Base-by-base conservation (phyloP, 2,113 vertebrate genomes). In the Mesitornis unicolor region DNA sequence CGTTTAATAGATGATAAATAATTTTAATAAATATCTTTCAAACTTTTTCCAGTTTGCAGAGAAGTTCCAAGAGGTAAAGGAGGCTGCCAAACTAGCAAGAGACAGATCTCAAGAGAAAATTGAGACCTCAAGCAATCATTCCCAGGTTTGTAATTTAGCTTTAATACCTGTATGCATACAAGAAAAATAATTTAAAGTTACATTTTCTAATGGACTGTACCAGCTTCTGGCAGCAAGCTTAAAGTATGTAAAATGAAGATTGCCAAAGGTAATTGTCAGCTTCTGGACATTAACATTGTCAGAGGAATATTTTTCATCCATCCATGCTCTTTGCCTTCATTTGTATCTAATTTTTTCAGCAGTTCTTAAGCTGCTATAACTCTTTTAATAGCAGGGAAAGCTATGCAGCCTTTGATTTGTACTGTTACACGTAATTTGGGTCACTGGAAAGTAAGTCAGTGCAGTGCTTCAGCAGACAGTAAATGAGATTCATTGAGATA, bases 51-150 rank as follows among this genome's bases (percentile, higher is more conserved):
- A 99, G 99, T 99, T 99, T 98, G 99, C 99, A 67, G 99, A 99
- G 95, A 99, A 99, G 96, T 99, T 99, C 97, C 99, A 98, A 97
- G 99, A 99, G 87, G 99, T 99, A 26, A 99, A 99, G 97, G 99
- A 99, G 90, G 99, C 99, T 19, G 99, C 99, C 67, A 99, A 98
- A 90, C 94, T 99, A 29, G 99, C 99, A 48, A 98, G 98, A 97
- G 99, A 99, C 90, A 99, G 99, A 96, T 99, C 99, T 83, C 99
- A 99, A 97, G 99, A 99, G 96, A 99, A 99, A 97, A 98, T 87
- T 19, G 99, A 99, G 87, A 99, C 98, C 5, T 97, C 98, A 22
- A 99, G 99, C 89, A 98, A 99, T 95, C 98, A 99, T 97, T 99
- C 99, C 53, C 98, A 99, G 97, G 99, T 99, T 98, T 97, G 97